These are phyloP conservation scores for Nannospalax galili DNA, from an alignment of 2,113 vertebrate genomes.

Conservation along the genomic window DNA sequence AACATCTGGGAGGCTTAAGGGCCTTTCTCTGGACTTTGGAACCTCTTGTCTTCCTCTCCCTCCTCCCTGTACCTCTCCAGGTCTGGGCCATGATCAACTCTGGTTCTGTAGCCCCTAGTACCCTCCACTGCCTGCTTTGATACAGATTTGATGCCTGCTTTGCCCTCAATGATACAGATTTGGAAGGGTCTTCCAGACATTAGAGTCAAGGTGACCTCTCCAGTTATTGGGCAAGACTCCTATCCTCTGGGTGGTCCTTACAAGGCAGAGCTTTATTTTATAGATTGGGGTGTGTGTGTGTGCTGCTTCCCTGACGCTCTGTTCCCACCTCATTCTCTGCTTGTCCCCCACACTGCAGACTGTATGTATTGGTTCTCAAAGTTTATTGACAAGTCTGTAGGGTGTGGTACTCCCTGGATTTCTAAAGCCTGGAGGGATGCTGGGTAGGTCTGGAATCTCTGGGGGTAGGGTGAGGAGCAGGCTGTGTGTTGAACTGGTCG, in stretches of 20 bases:
- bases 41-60: too few relatives aligned
- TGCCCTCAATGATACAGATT: not conserved
- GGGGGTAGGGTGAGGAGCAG: not conserved
- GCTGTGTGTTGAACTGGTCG: not conserved
- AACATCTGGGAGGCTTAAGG: not conserved
- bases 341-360: not conserved
- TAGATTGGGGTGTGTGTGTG: not conserved
- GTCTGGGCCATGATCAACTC: not conserved
- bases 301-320: not conserved
- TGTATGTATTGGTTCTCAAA: accelerated
- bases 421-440: not conserved
- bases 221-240: not conserved
- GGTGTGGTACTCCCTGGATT: not conserved
- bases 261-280: not conserved
- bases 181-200: not conserved
- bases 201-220: not conserved
- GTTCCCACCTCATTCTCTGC: accelerated
- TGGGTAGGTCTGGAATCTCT: not conserved
- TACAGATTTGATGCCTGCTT: too few relatives aligned
- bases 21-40: not conserved
- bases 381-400: slow-evolving; percentile 56
- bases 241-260: not conserved
- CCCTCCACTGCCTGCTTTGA: not conserved
- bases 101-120: not conserved
- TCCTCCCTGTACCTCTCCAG: not conserved